Evolutionary conservation across 2,888 invertebrate genomes (phyloP), one percentile per base, ranked within the genome.

Genomic region (Poecilus cupreus): DNA sequence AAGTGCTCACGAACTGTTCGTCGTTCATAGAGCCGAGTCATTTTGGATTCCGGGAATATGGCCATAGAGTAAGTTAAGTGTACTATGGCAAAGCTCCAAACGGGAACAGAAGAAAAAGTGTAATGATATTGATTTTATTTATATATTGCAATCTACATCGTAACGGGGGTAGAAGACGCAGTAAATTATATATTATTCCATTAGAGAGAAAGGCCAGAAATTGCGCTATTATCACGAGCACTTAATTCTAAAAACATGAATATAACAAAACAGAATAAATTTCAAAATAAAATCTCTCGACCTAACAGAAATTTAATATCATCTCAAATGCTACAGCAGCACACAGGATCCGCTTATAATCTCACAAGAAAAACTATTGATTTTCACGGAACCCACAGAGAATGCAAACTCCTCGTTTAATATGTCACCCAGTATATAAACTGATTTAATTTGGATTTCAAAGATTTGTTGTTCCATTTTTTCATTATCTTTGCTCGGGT

Each of bases 281-380:
- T 13, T 51, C n/a, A 51, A 51, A 51, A 51, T 51, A 51, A 51
- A 51, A 51, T 51, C 16, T 51, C 18, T 43, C 51, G 18, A 18
- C 51, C 11, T 51, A 51, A 51, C 51, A 18, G 18, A 51, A 51
- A 51, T 51, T 51, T 51, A 18, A 51, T 51, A 51, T 51, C 51
- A 51, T 51, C 51, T 51, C 51, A 51, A 51, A 51, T 51, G 51
- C 51, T 51, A 51, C 51, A 51, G 16, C 51, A 13, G 51, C 51
- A 51, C 51, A 51, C 51, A 51, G 51, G 51, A 51, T 51, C 51
- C 51, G 51, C 3, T 51, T 18, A 51, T 51, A 51, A 51, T 51
- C 51, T 51, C 51, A 51, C 51, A 51, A 51, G 51, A 51, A 51
- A 51, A 51, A 51, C 51, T 51, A 51, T 51, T 51, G 51, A 51